These are phyloP conservation scores for Brachionus calyciflorus DNA, from an alignment of 1,140 invertebrate genomes.

Conservation along the genomic window DNA sequence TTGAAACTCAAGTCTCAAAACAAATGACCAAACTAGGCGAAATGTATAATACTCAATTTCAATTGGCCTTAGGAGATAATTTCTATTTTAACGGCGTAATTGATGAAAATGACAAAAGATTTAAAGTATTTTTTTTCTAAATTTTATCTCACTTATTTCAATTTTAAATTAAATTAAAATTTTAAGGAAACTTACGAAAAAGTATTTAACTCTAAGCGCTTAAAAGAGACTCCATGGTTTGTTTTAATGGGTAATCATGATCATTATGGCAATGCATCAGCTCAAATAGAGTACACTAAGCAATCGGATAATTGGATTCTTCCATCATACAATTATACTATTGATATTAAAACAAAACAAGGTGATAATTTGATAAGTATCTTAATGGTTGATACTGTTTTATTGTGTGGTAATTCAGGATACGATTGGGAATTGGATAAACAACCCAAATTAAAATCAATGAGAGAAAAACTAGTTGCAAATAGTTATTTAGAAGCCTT, in stretches of 20 bases:
- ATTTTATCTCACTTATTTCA: background rate
- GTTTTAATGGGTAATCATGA: conserved; percentile 61
- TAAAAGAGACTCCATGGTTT: conserved; percentile 56
- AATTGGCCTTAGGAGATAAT: conserved; percentile 51
- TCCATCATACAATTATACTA: conserved; percentile 56
- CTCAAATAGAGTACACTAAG: conserved; percentile 58
- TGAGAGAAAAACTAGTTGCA: conserved; percentile 23
- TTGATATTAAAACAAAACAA: conserved; percentile 51
- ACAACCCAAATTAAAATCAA: conserved; percentile 8
- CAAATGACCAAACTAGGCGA: conserved; percentile 43
- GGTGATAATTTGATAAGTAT: conserved; percentile 53
- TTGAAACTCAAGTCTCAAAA: conserved; percentile 12
- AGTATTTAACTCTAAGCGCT: conserved; percentile 49
- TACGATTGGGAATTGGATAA: conserved; percentile 48
- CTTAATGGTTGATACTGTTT: conserved; percentile 61
- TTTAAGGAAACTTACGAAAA: conserved; percentile 53
- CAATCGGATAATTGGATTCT: conserved; percentile 59
- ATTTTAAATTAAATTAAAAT: background rate
- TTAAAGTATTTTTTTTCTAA: conserved; percentile 48
- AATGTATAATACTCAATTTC: conserved; percentile 31
- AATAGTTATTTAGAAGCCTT: conserved; percentile 16
- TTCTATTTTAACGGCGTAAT: conserved; percentile 51
- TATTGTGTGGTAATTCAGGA: conserved; percentile 61
- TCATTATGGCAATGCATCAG: conserved; percentile 60
- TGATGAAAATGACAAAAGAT: conserved; percentile 51